These are phyloP conservation scores for Forbesichthys papilliferus DNA, from an alignment of 2,113 vertebrate species.

Conservation along the genomic window DNA sequence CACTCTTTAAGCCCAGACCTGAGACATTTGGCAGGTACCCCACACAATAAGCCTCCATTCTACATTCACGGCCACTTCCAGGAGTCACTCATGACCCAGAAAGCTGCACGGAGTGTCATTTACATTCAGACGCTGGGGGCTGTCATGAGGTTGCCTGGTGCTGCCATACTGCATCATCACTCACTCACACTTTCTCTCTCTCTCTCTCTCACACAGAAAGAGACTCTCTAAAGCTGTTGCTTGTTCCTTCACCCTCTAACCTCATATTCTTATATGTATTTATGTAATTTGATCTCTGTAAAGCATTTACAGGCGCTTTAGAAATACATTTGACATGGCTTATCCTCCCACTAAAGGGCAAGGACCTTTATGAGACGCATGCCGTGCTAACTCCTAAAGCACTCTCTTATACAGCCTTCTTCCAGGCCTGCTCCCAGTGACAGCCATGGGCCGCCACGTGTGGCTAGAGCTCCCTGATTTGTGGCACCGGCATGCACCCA, in stretches of 20 bases:
- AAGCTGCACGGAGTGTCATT: neutral
- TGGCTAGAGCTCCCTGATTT: constrained; percentile 25
- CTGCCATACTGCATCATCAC: neutral
- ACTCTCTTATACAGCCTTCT: neutral
- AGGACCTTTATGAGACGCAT: neutral
- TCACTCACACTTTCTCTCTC: neutral
- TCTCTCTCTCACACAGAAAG: neutral
- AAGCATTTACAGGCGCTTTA: constrained; percentile 19
- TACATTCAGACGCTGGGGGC: neutral
- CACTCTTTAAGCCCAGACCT: neutral
- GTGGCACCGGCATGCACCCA: constrained; percentile 7
- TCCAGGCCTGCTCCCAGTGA: neutral
- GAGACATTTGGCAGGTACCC: neutral
- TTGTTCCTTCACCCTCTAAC: neutral
- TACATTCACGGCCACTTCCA: neutral
- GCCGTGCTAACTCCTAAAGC: constrained; percentile 16
- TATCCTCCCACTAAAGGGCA: neutral
- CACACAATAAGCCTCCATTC: neutral
- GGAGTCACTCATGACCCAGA: too few species aligned
- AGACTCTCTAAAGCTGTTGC: neutral
- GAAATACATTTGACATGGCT: neutral
- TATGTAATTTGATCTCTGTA: neutral
- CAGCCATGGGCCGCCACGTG: constrained; percentile 10
- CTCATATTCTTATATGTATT: neutral
- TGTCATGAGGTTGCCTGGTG: neutral